Evolutionary conservation across 2,113 vertebrate species (phyloP).

Genomic region (Rostratula benghalensis): DNA sequence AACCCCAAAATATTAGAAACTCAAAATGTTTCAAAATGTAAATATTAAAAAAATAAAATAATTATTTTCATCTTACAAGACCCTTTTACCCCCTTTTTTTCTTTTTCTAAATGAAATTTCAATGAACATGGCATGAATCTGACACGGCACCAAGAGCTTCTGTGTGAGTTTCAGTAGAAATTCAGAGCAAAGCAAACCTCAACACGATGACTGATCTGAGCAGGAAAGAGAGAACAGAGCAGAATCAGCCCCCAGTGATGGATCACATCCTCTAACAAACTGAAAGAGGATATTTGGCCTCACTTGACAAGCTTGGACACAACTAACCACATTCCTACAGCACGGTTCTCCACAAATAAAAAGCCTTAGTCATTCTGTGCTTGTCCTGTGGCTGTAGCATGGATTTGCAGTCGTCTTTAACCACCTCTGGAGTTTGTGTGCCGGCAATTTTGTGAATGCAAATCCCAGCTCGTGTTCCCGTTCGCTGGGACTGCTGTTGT

Average conservation of each 20-base stretch:
- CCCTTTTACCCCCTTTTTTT: neutral
- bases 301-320: neutral
- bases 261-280: neutral
- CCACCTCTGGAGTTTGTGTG: neutral
- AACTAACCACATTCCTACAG: neutral
- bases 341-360: accelerated
- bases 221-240: neutral
- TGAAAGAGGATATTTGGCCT: neutral
- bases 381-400: neutral
- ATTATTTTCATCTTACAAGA: neutral
- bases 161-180: neutral
- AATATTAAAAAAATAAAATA: neutral
- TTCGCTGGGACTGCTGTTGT: neutral
- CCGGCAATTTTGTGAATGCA: neutral
- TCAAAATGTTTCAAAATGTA: neutral
- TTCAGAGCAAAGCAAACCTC: neutral
- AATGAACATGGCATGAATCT: neutral
- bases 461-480: neutral
- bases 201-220: accelerated
- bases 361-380: neutral
- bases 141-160: neutral
- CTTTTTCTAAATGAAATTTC: neutral
- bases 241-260: neutral
- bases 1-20: neutral
- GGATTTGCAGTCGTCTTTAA: neutral